Percentiles rank a stretch among this genome's conserved stretches.
Evolutionary conservation across 1,140 invertebrate species (phyloP).

Genomic region (Drosophila kurseongensis): DNA sequence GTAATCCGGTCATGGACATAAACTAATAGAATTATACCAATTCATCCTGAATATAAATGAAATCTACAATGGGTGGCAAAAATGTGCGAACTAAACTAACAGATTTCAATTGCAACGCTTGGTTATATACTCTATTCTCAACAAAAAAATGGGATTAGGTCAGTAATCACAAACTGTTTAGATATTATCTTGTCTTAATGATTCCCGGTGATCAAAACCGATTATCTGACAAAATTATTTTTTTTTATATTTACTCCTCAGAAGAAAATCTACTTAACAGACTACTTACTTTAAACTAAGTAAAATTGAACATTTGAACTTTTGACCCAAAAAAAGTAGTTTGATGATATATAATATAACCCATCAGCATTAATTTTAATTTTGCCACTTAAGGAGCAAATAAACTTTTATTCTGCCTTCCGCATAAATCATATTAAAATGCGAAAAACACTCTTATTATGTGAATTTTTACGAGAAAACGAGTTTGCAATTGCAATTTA

Average conservation of each 20-base stretch:
- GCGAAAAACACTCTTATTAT: slow-evolving; percentile 22
- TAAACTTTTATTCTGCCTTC: slow-evolving; percentile 14
- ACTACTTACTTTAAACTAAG: background rate
- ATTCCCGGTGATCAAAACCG: too few relatives aligned
- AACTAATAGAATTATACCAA: slow-evolving; percentile 33
- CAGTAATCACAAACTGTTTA: too few relatives aligned
- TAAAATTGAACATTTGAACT: too few relatives aligned
- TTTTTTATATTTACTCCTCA: background rate
- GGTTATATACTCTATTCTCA: background rate
- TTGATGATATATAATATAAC: background rate
- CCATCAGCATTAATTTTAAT: slow-evolving; percentile 13
- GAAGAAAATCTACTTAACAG: too few relatives aligned
- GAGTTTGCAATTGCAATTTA: slow-evolving; percentile 36
- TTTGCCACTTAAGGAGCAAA: slow-evolving; percentile 16
- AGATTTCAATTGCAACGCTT: background rate
- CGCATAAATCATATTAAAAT: slow-evolving; percentile 38
- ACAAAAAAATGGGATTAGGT: too few relatives aligned
- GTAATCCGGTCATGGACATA: slow-evolving; percentile 60
- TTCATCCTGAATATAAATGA: slow-evolving; percentile 5
- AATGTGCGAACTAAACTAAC: slow-evolving; percentile 1
- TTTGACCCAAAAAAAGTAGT: too few relatives aligned
- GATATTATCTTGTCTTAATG: too few relatives aligned
- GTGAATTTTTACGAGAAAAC: slow-evolving; percentile 21
- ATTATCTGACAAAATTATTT: too few relatives aligned
- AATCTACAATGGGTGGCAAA: slow-evolving; percentile 1